Base-by-base conservation (phyloP, 2,113 vertebrate species). In the Hystrix brachyura region DNA sequence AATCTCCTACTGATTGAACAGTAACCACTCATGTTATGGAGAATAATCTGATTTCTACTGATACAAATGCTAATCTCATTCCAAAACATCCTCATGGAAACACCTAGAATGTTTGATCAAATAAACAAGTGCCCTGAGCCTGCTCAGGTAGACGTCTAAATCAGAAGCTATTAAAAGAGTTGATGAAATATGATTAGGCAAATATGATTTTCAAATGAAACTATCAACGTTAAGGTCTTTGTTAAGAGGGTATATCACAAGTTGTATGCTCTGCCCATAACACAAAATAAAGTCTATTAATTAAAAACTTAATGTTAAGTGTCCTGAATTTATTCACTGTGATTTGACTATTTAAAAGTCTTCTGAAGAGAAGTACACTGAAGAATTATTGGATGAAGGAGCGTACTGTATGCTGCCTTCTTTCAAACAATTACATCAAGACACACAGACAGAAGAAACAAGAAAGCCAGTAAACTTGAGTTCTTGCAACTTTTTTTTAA, bases 401-500 rank as follows among this genome's bases (percentile, higher is more conserved):
- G 10, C 7, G 69, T 43, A 64, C 13, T 62, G 7, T 79, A 88
- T 18, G 7, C 19, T 55, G 29, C 4, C n/a, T 69, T 87, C 14
- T 88, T 95, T 83, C 27, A 62, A 62, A 59, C 11, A 92, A 7
- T 90, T 71, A 62, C 55, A 23, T 12, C 11, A 74, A 34, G 3
- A 76, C 34, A 90, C 27, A 87, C 0, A 67, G 5, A 81, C 7
- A 69, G 32, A 64, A 23, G 12, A 83, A 79, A 91, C 5, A 6
- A 67, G 80, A 71, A 91, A 91, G 32, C 5, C 78, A 96, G 0
- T 67, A 53, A 29, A 71, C 10, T 15, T 84, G n/a, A 81, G 25
- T 51, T 92, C 53, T 82, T 92, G 5, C 23, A 91, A 78, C 18
- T 78, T 79, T 82, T 93, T 17, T 94, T 48, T 69, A 67, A 91